Conservation (phyloP, 2,888 invertebrate genomes). For the Peribatodes rhomboidaria region DNA sequence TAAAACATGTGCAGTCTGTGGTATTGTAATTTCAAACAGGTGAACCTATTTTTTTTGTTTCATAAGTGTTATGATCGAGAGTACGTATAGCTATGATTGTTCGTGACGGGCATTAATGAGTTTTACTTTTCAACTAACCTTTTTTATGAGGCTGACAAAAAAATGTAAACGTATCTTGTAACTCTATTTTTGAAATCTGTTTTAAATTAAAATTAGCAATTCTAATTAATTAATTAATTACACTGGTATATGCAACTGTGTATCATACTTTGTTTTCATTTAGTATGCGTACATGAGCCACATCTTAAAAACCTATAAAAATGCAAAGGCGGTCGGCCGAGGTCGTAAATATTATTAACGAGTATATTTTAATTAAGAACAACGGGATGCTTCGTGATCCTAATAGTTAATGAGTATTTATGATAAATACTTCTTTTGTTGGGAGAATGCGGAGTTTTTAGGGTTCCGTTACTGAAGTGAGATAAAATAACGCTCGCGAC, state of each 20-base stretch:
- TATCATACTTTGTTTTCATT: constrained; percentile 43
- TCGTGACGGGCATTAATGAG: too few relatives aligned
- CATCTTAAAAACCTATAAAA: constrained; percentile 73
- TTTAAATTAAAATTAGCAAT: too few relatives aligned
- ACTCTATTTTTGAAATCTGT: too few relatives aligned
- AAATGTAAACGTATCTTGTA: too few relatives aligned
- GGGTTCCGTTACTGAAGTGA: background rate
- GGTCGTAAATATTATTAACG: constrained; percentile 83
- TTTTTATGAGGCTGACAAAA: too few relatives aligned
- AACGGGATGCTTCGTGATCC: constrained; percentile 60
- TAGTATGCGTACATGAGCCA: constrained; percentile 38
- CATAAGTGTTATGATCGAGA: too few relatives aligned
- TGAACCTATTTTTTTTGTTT: too few relatives aligned
- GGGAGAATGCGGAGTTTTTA: constrained; percentile 13
- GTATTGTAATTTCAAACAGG: too few relatives aligned
- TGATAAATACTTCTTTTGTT: constrained; percentile 47
- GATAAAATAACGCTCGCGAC: background rate
- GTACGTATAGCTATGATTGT: too few relatives aligned
- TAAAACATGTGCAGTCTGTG: too few relatives aligned
- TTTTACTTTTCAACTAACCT: too few relatives aligned
- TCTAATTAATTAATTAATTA: too few relatives aligned
- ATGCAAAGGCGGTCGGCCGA: constrained; percentile 69
- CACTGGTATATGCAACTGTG: constrained; percentile 27
- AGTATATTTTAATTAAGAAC: constrained; percentile 76
- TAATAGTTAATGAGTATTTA: constrained; percentile 61